phyloP scores from a whole-genome alignment of 2,888 invertebrate species.

The Tetranychus piercei region DNA sequence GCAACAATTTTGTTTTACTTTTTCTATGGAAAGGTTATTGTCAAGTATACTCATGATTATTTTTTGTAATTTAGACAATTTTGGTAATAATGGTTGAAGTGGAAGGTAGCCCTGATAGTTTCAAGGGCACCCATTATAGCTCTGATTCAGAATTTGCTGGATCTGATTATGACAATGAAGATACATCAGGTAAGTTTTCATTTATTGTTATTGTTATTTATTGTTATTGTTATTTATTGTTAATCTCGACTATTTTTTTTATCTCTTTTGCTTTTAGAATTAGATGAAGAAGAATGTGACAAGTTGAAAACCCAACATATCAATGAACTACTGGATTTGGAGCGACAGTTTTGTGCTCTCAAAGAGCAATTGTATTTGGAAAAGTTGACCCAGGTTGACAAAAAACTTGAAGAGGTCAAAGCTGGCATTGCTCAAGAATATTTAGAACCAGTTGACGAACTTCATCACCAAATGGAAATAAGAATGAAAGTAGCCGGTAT shows the following conservation, averaged over 20 bases:
- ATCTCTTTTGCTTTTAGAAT: conserved; percentile 42
- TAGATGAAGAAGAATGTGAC: conserved; percentile 82
- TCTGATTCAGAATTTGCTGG: conserved; percentile 23
- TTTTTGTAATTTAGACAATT: too few species aligned
- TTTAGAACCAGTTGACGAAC: conserved; percentile 58
- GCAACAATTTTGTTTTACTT: too few species aligned
- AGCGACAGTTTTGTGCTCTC: conserved; percentile 64
- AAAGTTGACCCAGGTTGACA: conserved; percentile 59
- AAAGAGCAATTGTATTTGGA: conserved; percentile 73
- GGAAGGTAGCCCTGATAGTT: conserved; percentile 21
- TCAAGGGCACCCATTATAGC: conserved; percentile 21
- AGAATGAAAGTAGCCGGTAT: conserved; percentile 67
- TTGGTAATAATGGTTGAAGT: background rate
- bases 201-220: background rate
- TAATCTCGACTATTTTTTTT: background rate
- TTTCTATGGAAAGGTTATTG: too few species aligned
- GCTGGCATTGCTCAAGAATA: conserved; percentile 73
- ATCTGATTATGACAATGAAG: conserved; percentile 25
- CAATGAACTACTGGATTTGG: conserved; percentile 67
- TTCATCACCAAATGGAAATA: conserved; percentile 67
- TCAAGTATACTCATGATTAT: too few species aligned
- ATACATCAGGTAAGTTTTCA: conserved; percentile 21
- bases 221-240: conserved; percentile 2
- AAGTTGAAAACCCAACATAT: conserved; percentile 59
- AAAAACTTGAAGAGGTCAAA: conserved; percentile 64